Base-by-base conservation (phyloP, 2,113 vertebrate species). In the Takifugu bimaculatus region DNA sequence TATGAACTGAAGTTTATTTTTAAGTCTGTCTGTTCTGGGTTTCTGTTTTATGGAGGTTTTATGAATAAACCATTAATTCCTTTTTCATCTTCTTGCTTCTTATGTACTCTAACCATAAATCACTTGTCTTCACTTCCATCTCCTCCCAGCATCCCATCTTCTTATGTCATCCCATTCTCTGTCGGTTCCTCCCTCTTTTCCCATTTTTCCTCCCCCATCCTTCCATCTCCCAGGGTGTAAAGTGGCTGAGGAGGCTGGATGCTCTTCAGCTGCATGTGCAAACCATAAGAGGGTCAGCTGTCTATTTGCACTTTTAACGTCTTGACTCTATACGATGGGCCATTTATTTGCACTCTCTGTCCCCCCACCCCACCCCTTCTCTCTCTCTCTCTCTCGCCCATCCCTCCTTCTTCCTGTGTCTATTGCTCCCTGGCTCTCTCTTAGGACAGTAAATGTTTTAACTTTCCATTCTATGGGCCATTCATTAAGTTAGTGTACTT, bases 401-500 rank as follows among this genome's bases (percentile, higher is more conserved):
- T 75, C 63, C 53, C 54, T n/a, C 65, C 67, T 55, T 75, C 74
- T 78, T 60, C 83, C 80, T 76, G 63, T 79, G 72, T 84, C 72
- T 79, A 84, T 83, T 83, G 72, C 80, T 79, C 71, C 81, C 75
- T 62, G 80, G 86, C 80, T 84, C 80, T 84, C 80, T 87, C 83
- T 78, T 44, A 86, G 82, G 85, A 86, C 84, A 86, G 82, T 90
- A 91, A 90, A 90, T 85, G 85, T 88, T 89, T 91, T 87, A 88
- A 90, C 84, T 91, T 85, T 82, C 85, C 79, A 87, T 88, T 88
- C 87, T 87, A 90, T 89, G 89, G 85, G 78, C 87, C 88, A 90
- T 90, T 91, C 85, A 91, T 91, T 91, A 85, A 84, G 87, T 88
- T 89, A 87, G 84, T 87, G 89, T 87, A 87, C 88, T 86, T 91